A percentile compares a stretch with the other conserved stretches of the same genome.
Conservation (phyloP, 2,888 invertebrate genomes). For the Metacarcinus magister region DNA sequence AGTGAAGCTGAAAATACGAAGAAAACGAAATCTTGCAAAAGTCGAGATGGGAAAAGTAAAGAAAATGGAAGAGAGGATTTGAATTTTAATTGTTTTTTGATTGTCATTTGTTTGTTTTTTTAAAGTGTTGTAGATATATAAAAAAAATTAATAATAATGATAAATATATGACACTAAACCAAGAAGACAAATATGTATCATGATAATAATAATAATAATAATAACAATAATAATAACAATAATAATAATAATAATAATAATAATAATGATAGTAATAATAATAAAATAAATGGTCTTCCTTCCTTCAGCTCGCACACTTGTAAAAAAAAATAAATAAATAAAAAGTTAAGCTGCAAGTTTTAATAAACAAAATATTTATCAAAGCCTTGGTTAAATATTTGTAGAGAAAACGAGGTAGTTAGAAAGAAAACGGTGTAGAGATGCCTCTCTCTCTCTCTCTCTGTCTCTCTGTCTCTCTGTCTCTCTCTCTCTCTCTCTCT, state of each 20-base stretch:
- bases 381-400: not conserved
- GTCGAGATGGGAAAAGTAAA: not conserved
- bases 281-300: not conserved
- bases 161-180: not conserved
- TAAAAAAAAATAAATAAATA: not conserved
- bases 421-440: constrained; percentile 7
- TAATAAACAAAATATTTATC: not conserved
- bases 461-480: not conserved
- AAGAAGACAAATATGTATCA: not conserved
- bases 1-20: not conserved
- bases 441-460: not conserved
- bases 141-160: too few relatives aligned
- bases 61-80: not conserved
- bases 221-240: too few relatives aligned
- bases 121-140: too few relatives aligned
- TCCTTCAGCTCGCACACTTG: not conserved
- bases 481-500: too few relatives aligned
- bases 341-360: not conserved
- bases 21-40: not conserved
- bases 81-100: not conserved
- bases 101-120: not conserved
- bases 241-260: too few relatives aligned
- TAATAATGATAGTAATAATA: not conserved
- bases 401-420: not conserved
- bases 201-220: too few relatives aligned